Evolutionary conservation across 2,888 invertebrate species (phyloP).

Genomic region (Bugulina stolonifera): DNA sequence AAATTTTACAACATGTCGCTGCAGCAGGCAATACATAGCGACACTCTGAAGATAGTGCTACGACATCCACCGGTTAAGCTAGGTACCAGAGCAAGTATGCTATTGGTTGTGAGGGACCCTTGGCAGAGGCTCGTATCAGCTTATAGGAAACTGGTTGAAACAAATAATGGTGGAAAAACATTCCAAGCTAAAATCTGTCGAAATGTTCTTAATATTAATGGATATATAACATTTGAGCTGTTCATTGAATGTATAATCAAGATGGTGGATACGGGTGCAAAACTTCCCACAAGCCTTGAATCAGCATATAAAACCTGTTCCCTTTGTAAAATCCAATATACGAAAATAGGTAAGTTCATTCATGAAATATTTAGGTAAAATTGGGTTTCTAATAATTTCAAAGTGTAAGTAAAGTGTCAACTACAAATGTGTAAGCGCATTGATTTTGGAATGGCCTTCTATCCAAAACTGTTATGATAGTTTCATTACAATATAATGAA

Average conservation of each 20-base stretch:
- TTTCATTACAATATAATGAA: too few relatives aligned
- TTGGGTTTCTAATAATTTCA: too few relatives aligned
- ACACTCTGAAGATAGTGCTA: neutral
- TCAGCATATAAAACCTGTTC: neutral
- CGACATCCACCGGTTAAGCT: neutral
- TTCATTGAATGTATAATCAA: slow-evolving; percentile 5
- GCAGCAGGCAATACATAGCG: slow-evolving; percentile 13
- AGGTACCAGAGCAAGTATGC: neutral
- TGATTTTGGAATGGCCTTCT: too few relatives aligned
- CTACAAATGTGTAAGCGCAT: too few relatives aligned
- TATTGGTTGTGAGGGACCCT: slow-evolving; percentile 6
- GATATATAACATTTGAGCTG: neutral
- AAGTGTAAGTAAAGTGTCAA: too few relatives aligned
- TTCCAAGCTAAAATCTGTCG: neutral
- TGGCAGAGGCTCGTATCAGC: slow-evolving; percentile 1
- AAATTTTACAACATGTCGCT: neutral
- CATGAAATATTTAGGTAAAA: too few relatives aligned
- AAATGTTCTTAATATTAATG: neutral
- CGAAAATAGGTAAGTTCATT: slow-evolving; percentile 20
- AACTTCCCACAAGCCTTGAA: neutral
- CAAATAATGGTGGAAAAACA: neutral
- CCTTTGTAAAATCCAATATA: slow-evolving; percentile 8
- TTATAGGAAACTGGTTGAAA: slow-evolving; percentile 11
- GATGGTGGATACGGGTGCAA: neutral
- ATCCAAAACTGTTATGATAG: too few relatives aligned